These are phyloP conservation scores for Drosophila novamexicana DNA, from an alignment of 1,140 invertebrate species.

Conservation along the genomic window DNA sequence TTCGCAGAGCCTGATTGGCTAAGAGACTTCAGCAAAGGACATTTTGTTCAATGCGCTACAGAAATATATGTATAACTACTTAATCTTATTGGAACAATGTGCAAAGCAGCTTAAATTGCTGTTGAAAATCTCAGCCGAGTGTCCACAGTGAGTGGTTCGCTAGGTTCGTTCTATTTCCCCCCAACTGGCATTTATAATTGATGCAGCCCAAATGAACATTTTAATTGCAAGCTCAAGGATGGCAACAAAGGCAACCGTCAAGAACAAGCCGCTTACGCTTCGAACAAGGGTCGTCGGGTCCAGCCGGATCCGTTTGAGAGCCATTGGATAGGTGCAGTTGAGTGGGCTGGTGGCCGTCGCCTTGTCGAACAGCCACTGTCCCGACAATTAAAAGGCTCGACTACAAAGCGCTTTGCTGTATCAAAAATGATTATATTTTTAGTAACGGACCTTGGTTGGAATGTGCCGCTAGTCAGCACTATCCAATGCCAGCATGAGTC, in stretches of 20 bases:
- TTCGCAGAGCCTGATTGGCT: background rate
- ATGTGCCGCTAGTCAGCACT: background rate
- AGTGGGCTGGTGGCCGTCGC: conserved; percentile 27
- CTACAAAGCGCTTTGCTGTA: conserved; percentile 16
- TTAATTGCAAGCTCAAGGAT: conserved; percentile 60
- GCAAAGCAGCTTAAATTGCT: conserved; percentile 6
- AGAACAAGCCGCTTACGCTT: conserved; percentile 59
- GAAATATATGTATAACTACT: conserved; percentile 3
- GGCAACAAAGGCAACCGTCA: conserved; percentile 32
- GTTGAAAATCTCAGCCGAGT: conserved; percentile 9
- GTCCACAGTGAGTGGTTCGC: conserved; percentile 14
- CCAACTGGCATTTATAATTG: conserved; percentile 41
- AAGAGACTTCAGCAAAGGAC: background rate
- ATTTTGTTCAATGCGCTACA: background rate
- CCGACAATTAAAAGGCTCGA: conserved; percentile 47
- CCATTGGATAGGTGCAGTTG: background rate
- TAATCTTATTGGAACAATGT: conserved; percentile 7
- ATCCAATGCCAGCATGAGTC: background rate
- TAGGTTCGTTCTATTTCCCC: conserved; percentile 24
- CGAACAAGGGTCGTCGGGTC: conserved; percentile 9
- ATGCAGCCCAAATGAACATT: conserved; percentile 54
- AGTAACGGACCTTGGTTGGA: conserved; percentile 21
- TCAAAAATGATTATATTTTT: conserved; percentile 55
- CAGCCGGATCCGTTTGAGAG: background rate
- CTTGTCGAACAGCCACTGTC: conserved; percentile 38